Evolutionary conservation across 1,140 invertebrate genomes (phyloP), one percentile per base, ranked within the genome.

Genomic region (Acromyrmex echinatior): DNA sequence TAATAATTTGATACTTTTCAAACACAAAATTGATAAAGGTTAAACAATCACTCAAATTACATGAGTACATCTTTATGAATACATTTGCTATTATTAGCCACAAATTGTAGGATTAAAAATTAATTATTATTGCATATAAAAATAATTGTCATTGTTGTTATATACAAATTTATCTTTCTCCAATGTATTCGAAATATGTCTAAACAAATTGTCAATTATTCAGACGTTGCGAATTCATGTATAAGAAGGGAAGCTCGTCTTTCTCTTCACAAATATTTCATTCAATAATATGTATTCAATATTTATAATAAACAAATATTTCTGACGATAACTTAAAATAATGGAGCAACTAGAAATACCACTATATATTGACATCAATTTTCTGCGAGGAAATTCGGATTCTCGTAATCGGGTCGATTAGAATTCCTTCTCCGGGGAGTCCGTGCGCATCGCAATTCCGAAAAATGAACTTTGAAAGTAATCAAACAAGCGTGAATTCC

Each of bases 401-500:
- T 45, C 10, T 9, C 25, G 49, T 56, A 39, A 68, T 58, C 66
- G 79, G 45, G 25, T 76, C 70, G 70, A 76, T 84, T 74, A 84
- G 56, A 84, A 76, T 84, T 76, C 80, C 28, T 76, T 5, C 35
- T 25, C 12, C 53, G 51, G 66, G 66, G 51, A 21, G 18, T 25
- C 21, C 31, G 18, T 14, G 68, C 68, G 49, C 66, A 45, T 76
- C 14, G 80, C 80, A 84, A 76, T 84, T 84, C 25, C n/a, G 56
- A 74, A 84, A 84, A 84, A 62, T 76, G 25, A 60, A 71, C 70
- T 74, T 74, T n/a, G 56, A 62, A 74, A 84, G 80, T 76, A 76
- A 84, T 84, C 70, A 62, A 84, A 84, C 80, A 82, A 82, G 56
- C 70, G 58, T 74, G 80, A 73, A 84, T 76, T 76, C 56, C 80